phyloP scores from a whole-genome alignment of 35 echinoderm and acorn worm species.

The Stichopus chloronotus region DNA sequence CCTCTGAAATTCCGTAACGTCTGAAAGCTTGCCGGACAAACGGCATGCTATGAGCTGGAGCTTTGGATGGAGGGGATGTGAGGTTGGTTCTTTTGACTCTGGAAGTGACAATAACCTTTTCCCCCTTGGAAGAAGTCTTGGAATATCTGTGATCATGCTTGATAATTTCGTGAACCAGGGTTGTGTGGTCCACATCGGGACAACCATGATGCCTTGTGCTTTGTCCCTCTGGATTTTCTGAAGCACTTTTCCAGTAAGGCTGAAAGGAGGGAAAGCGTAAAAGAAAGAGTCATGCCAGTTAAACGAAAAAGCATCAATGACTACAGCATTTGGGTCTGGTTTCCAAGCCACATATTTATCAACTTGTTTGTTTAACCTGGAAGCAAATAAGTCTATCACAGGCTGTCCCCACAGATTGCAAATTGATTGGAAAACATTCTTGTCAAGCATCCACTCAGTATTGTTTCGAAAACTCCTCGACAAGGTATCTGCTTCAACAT shows the following conservation, averaged over 20 bases:
- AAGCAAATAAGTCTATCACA: constrained; percentile 57
- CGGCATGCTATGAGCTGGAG: too few relatives aligned
- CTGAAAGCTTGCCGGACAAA: constrained; percentile 36
- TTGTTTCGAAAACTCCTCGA: constrained; percentile 2
- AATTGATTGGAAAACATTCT: constrained; percentile 23
- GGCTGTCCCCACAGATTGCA: constrained; percentile 4
- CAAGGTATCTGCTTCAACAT: not conserved
- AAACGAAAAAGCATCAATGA: constrained; percentile 7
- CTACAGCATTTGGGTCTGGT: constrained; percentile 46
- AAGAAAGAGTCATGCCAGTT: constrained; percentile 36
- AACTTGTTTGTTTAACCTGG: constrained; percentile 50
- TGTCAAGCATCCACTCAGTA: constrained; percentile 28
- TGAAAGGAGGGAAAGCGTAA: constrained; percentile 51
- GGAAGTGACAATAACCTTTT: constrained; percentile 18
- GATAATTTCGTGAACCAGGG: constrained; percentile 47
- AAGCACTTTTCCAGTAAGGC: constrained; percentile 10
- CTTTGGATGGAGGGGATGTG: too few relatives aligned
- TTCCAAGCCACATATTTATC: constrained; percentile 44
- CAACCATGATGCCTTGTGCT: constrained; percentile 18
- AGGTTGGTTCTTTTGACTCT: not conserved
- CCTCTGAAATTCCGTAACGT: constrained; percentile 19
- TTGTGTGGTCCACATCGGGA: constrained; percentile 40
- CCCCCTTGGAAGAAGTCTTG: constrained; percentile 4
- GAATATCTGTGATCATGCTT: not conserved
- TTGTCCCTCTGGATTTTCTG: constrained; percentile 43